Percentiles rank a stretch among this genome's conserved stretches.
Conservation (phyloP, 1,140 invertebrate species). For the Ditylenchus dipsaci region DNA sequence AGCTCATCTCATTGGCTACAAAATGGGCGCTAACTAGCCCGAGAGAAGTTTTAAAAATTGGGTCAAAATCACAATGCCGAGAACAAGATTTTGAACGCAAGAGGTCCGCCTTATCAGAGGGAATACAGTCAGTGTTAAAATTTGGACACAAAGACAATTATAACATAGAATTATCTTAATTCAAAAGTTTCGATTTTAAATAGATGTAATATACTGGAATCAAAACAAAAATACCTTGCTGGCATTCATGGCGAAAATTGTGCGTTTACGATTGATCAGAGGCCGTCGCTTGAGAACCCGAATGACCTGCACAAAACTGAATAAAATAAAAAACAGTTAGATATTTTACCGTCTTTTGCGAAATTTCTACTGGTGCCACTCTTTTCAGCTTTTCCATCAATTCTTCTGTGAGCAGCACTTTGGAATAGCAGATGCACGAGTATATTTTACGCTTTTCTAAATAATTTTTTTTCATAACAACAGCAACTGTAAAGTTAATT, state of each 20-base stretch:
- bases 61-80: no score
- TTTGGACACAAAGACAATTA: no score
- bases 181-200: no score
- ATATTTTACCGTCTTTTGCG: conserved; percentile 47
- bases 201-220: no score
- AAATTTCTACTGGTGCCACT: conserved; percentile 43
- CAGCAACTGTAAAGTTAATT: neutral
- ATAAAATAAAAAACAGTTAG: neutral
- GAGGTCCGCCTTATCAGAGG: no score
- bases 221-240: conserved; percentile 33
- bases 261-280: conserved; percentile 49
- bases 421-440: conserved; percentile 53
- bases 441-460: conserved; percentile 55
- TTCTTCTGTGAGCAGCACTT: conserved; percentile 27
- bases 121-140: no score
- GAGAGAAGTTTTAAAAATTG: no score
- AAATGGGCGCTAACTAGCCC: no score
- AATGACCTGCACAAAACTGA: neutral
- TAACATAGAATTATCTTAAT: no score
- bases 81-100: no score
- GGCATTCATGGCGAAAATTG: conserved; percentile 41
- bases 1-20: no score
- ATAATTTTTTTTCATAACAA: conserved; percentile 4
- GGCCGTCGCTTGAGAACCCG: conserved; percentile 54
- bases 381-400: conserved; percentile 28